phyloP scores from a whole-genome alignment of 2,888 invertebrate species.

The Nomada fabriciana region DNA sequence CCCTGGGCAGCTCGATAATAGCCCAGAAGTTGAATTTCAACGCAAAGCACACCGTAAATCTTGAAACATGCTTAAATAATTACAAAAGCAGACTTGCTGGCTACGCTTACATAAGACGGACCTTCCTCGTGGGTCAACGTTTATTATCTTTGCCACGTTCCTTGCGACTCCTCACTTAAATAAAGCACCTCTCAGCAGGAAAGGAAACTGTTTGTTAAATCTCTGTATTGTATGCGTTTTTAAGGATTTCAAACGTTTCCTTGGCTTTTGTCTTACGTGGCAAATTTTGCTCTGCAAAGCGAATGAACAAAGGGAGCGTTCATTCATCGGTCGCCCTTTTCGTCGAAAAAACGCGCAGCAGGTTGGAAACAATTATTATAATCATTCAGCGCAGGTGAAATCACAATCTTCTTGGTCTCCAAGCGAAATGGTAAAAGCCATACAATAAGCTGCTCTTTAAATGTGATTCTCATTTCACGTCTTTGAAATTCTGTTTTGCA shows the following conservation, averaged over 20 bases:
- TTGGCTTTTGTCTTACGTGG: background rate
- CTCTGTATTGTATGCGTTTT: constrained; percentile 26
- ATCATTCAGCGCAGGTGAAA: background rate
- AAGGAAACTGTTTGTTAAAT: constrained; percentile 48
- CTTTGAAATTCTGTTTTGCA: too few species aligned
- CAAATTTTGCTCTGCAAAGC: constrained; percentile 1
- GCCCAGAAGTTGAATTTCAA: constrained; percentile 38
- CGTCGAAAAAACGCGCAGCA: background rate
- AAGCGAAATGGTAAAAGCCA: background rate
- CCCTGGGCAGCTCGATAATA: constrained; percentile 1
- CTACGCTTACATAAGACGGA: constrained; percentile 20
- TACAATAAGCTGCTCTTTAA: too few species aligned
- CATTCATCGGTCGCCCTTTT: background rate
- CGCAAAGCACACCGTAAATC: constrained; percentile 39
- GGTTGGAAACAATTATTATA: constrained; percentile 2
- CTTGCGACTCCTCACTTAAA: constrained; percentile 32
- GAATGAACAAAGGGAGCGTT: background rate
- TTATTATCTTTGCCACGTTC: constrained; percentile 52
- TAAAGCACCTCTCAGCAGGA: constrained; percentile 22
- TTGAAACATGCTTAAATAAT: constrained; percentile 54
- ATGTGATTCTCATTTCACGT: too few species aligned
- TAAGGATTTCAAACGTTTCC: constrained; percentile 47
- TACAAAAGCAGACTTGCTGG: constrained; percentile 20
- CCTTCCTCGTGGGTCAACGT: constrained; percentile 42
- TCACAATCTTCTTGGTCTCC: background rate